Conservation (phyloP, 2,888 invertebrate species). For the Philereme transversata region DNA sequence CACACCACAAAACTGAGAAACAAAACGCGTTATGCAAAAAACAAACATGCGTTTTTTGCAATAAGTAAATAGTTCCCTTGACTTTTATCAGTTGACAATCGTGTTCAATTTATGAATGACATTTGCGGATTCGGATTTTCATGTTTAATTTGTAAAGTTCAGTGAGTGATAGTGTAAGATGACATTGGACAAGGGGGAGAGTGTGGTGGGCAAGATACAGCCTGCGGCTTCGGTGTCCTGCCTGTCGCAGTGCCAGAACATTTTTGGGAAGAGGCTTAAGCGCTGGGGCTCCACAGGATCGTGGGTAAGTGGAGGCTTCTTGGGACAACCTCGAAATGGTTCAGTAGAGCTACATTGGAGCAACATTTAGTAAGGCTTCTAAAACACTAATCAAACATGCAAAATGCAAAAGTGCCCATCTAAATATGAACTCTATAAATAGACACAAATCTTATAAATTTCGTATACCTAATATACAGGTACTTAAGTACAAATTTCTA, state of each 20-base stretch:
- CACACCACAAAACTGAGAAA: slow-evolving; percentile 25
- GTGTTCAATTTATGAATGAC: slow-evolving; percentile 12
- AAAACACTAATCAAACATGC: no score
- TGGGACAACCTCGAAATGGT: background rate
- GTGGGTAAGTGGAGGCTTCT: slow-evolving; percentile 82
- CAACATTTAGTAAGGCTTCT: no score
- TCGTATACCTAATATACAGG: background rate
- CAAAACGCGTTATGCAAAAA: slow-evolving; percentile 26
- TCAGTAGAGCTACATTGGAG: background rate
- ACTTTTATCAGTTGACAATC: slow-evolving; percentile 23
- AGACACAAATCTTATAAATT: background rate
- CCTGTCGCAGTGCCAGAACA: slow-evolving; percentile 84
- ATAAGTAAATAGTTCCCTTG: slow-evolving; percentile 13
- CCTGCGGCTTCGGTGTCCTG: slow-evolving; percentile 80
- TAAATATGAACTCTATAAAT: no score
- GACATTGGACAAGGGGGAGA: slow-evolving; percentile 78
- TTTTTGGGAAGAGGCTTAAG: slow-evolving; percentile 86
- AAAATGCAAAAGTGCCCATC: no score
- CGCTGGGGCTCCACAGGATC: slow-evolving; percentile 90
- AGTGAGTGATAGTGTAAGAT: slow-evolving; percentile 60
- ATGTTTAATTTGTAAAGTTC: slow-evolving; percentile 17
- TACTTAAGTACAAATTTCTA: no score
- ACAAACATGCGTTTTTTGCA: slow-evolving; percentile 31
- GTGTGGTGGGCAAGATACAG: slow-evolving; percentile 77
- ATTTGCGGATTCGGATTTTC: slow-evolving; percentile 22